A percentile compares a stretch with the other conserved stretches of the same genome.
Conservation (phyloP, 2,113 vertebrate species). For the Tragelaphus buxtoni region DNA sequence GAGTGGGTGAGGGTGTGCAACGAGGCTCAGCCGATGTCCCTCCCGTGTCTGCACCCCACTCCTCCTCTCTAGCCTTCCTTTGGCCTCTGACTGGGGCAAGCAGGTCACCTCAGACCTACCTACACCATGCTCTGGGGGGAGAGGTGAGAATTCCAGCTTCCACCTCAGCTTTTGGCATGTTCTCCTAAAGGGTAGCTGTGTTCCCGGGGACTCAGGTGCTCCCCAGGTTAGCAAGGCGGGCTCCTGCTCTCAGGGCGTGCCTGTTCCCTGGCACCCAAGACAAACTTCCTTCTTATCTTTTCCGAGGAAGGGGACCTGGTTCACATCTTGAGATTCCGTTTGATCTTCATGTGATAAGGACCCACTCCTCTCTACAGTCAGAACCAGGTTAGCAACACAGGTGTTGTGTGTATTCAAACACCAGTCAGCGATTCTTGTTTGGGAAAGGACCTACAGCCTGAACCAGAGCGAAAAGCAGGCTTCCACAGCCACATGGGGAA, state of each 20-base stretch:
- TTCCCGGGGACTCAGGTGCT: background rate
- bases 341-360: background rate
- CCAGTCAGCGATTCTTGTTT: background rate
- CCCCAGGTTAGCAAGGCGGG: background rate
- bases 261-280: background rate
- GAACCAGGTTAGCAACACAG: background rate
- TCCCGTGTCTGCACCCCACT: background rate
- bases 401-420: background rate
- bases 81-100: background rate
- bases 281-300: too few species aligned
- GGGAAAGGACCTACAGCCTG: background rate
- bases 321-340: background rate
- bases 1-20: rapidly evolving
- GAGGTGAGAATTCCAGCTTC: background rate
- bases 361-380: background rate
- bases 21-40: background rate
- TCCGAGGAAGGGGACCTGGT: background rate
- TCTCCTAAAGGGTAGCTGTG: background rate
- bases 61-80: background rate
- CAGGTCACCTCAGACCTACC: background rate
- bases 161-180: background rate
- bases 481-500: background rate
- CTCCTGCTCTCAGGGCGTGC: background rate
- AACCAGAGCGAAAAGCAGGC: background rate
- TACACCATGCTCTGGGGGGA: background rate